phyloP scores from a whole-genome alignment of 2,888 invertebrate species.

The Eurytoma californica region DNA sequence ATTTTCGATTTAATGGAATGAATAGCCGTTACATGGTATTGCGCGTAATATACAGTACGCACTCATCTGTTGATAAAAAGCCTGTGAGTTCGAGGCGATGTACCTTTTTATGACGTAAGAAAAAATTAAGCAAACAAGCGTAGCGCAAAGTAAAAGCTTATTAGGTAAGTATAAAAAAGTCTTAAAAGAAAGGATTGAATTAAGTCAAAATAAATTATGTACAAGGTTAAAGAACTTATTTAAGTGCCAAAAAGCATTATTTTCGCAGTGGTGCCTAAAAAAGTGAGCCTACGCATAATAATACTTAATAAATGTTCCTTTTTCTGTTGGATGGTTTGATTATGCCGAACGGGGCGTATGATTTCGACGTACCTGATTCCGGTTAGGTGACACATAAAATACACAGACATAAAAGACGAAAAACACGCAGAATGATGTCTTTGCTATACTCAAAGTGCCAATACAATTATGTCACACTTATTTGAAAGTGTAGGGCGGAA shows the following conservation, averaged over 20 bases:
- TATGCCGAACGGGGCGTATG: slow-evolving; percentile 41
- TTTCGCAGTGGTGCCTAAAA: slow-evolving; percentile 26
- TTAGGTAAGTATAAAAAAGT: neutral
- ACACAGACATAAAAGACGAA: slow-evolving; percentile 60
- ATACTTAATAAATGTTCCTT: slow-evolving; percentile 31
- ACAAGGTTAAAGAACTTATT: slow-evolving; percentile 26
- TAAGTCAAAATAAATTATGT: slow-evolving; percentile 20
- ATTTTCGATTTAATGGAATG: slow-evolving; percentile 15
- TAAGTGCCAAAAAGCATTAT: slow-evolving; percentile 41
- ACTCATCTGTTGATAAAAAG: neutral
- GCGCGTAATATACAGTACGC: neutral
- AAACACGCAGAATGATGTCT: slow-evolving; percentile 59
- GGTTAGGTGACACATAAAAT: slow-evolving; percentile 66
- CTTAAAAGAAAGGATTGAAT: neutral
- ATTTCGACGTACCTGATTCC: slow-evolving; percentile 70
- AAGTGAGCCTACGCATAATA: slow-evolving; percentile 35
- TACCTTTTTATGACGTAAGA: neutral
- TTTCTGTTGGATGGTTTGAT: slow-evolving; percentile 22
- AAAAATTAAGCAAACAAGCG: slow-evolving; percentile 44
- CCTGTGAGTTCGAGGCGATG: slow-evolving; percentile 7
- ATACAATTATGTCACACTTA: slow-evolving; percentile 48
- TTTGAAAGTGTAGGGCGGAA: slow-evolving; percentile 40
- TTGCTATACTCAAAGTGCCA: slow-evolving; percentile 55
- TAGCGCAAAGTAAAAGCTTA: slow-evolving; percentile 26
- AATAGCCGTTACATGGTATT: slow-evolving; percentile 53